Percentiles rank a stretch among this genome's conserved stretches.
Evolutionary conservation across 2,888 invertebrate genomes (phyloP).

Genomic region (Caenorhabditis doughertyi): DNA sequence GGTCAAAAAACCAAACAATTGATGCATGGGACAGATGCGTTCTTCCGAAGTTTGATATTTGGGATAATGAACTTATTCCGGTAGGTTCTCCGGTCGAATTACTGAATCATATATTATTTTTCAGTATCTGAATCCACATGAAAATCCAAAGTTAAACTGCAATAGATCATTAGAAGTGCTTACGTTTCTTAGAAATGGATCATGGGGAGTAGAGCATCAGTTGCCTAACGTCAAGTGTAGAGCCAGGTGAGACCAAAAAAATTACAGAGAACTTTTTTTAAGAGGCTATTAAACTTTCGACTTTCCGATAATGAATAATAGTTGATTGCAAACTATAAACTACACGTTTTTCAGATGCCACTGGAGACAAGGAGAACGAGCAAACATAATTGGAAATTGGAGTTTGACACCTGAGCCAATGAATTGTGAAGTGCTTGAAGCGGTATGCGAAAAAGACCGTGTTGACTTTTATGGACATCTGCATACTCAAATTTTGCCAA

Average conservation of each 20-base stretch:
- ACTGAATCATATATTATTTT: conserved; percentile 2
- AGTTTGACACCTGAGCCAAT: conserved; percentile 19
- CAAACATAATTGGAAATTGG: conserved; percentile 45
- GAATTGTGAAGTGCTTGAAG: conserved; percentile 63
- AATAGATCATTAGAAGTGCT: conserved; percentile 14
- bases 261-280: not conserved
- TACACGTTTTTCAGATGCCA: conserved; percentile 61
- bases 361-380: conserved; percentile 25
- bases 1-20: not conserved
- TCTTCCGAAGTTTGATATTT: conserved; percentile 64
- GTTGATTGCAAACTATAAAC: too few species aligned
- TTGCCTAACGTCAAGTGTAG: conserved; percentile 6
- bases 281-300: too few species aligned
- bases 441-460: conserved; percentile 34
- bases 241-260: conserved; percentile 42
- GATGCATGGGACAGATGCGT: conserved; percentile 54
- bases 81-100: too few species aligned
- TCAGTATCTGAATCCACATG: conserved; percentile 40
- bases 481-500: conserved; percentile 59
- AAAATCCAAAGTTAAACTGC: conserved; percentile 31
- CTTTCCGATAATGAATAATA: too few species aligned
- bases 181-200: conserved; percentile 27
- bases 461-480: conserved; percentile 51
- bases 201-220: conserved; percentile 6
- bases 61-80: conserved; percentile 59